Evolutionary conservation across 2,888 invertebrate genomes (phyloP).

Genomic region (Dinocampus coccinellae): DNA sequence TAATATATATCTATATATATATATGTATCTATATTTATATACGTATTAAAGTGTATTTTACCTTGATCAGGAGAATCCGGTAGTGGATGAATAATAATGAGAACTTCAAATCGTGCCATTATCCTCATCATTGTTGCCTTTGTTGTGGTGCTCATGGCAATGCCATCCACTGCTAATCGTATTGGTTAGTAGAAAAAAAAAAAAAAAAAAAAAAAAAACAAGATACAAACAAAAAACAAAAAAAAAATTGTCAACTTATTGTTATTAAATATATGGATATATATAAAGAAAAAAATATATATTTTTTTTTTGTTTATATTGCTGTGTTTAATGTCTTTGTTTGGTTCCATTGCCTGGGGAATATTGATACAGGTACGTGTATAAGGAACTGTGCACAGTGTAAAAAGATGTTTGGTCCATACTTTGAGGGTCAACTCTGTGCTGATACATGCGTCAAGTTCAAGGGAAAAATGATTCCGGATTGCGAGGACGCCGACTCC

Average conservation of each 20-base stretch:
- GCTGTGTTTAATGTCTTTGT: not conserved
- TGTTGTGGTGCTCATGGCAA: conserved; percentile 41
- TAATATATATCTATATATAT: not conserved
- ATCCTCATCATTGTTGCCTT: conserved; percentile 47
- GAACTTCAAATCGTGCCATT: conserved; percentile 43
- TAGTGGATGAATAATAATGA: conserved; percentile 38
- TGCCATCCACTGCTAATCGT: conserved; percentile 43
- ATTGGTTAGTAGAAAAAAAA: conserved; percentile 45
- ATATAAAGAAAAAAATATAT: no score
- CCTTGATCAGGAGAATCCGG: not conserved
- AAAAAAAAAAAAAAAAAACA: not conserved
- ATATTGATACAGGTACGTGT: conserved; percentile 74
- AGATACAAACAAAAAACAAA: no score
- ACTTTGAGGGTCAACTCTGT: conserved; percentile 88
- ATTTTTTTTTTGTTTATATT: no score
- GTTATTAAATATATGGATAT: conserved; percentile 13
- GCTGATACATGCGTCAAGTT: conserved; percentile 87
- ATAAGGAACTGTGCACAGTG: conserved; percentile 91
- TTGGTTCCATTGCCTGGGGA: not conserved
- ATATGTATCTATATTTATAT: not conserved
- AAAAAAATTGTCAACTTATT: conserved; percentile 6
- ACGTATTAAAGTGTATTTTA: not conserved
- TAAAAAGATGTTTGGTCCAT: conserved; percentile 88
- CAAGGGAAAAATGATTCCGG: conserved; percentile 86
- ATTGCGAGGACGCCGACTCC: conserved; percentile 86